These are phyloP conservation scores for Molanna angustata DNA, from an alignment of 2,888 invertebrate genomes.

Conservation along the genomic window DNA sequence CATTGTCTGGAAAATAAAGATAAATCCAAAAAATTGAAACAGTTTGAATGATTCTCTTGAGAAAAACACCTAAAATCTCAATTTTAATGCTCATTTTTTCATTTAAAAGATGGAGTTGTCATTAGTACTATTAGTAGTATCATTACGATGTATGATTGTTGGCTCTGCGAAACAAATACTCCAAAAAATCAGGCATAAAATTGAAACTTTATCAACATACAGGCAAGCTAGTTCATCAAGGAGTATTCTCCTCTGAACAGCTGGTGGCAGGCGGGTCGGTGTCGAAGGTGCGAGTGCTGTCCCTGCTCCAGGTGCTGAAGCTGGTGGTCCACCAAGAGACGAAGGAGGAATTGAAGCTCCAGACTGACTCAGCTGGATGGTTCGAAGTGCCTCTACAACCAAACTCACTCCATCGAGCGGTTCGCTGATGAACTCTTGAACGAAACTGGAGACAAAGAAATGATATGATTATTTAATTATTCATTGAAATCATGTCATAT, in stretches of 20 bases:
- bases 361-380: conserved; percentile 79
- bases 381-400: conserved; percentile 79
- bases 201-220: too few relatives aligned
- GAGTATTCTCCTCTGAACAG: conserved; percentile 69
- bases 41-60: too few relatives aligned
- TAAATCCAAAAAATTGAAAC: not conserved
- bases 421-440: conserved; percentile 87
- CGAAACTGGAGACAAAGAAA: conserved; percentile 68
- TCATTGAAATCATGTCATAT: too few relatives aligned
- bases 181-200: too few relatives aligned
- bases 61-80: too few relatives aligned
- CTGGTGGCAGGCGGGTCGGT: conserved; percentile 57
- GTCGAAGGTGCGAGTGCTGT: conserved; percentile 12
- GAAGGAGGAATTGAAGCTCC: conserved; percentile 55
- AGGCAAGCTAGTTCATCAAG: conserved; percentile 87
- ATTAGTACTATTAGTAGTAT: too few relatives aligned
- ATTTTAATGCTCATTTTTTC: too few relatives aligned
- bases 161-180: too few relatives aligned
- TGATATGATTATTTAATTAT: too few relatives aligned
- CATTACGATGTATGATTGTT: too few relatives aligned
- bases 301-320: conserved; percentile 8
- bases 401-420: conserved; percentile 85
- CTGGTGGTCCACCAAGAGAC: conserved; percentile 38
- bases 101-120: too few relatives aligned
- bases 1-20: conserved; percentile 60